Evolutionary conservation across 2,113 vertebrate genomes (phyloP).

Genomic region (Toxostoma redivivum): DNA sequence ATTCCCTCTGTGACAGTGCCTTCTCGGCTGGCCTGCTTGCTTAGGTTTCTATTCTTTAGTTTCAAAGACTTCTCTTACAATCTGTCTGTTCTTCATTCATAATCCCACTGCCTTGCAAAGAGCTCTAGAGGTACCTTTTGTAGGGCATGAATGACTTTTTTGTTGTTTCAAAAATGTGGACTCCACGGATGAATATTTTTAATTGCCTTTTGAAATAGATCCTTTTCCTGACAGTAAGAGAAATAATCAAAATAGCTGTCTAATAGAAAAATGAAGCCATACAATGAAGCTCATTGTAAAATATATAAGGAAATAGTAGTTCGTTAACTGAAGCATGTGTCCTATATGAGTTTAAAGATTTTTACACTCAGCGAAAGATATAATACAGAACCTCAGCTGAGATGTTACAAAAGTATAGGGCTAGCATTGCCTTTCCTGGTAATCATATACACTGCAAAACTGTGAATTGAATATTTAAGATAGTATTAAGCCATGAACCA

Average conservation of each 20-base stretch:
- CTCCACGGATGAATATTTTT: constrained; percentile 6
- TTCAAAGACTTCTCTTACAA: constrained; percentile 51
- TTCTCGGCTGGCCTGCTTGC: constrained; percentile 31
- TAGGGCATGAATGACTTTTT: not conserved
- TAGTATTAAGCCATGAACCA: not conserved
- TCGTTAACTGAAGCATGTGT: not conserved
- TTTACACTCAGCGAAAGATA: not conserved
- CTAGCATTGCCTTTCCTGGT: not conserved
- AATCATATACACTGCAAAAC: not conserved
- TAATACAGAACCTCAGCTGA: not conserved
- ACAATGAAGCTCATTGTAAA: not conserved
- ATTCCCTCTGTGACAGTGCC: constrained; percentile 31
- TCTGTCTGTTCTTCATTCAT: constrained; percentile 37
- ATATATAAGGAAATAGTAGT: not conserved
- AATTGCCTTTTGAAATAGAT: constrained; percentile 41
- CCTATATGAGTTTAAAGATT: not conserved
- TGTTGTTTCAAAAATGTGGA: constrained; percentile 13
- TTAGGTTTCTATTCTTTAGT: constrained; percentile 47
- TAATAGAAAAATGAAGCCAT: not conserved
- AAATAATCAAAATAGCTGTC: constrained; percentile 5
- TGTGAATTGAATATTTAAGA: not conserved
- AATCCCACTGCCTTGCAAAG: constrained; percentile 1
- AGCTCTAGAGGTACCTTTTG: constrained; percentile 13
- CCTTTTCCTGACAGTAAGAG: not conserved
- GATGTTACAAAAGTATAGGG: not conserved